Evolutionary conservation across 2,113 vertebrate species (phyloP).

Genomic region (Trinectes maculatus): DNA sequence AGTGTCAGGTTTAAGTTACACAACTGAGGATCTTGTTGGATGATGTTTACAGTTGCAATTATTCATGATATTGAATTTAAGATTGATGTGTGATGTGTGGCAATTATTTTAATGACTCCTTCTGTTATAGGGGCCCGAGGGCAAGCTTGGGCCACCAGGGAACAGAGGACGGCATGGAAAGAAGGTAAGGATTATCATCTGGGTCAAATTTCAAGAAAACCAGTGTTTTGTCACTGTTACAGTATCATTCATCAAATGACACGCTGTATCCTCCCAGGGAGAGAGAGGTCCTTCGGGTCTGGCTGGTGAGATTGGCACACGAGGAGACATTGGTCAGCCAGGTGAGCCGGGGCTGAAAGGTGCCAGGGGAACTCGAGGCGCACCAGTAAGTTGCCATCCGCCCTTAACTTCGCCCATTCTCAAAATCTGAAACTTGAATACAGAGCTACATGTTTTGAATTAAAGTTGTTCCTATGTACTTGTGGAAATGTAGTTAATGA

Average conservation of each 20-base stretch:
- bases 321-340: conserved; percentile 83
- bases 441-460: not conserved
- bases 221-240: not conserved
- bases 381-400: conserved; percentile 82
- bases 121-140: conserved; percentile 89
- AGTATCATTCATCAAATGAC: not conserved
- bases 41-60: not conserved
- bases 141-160: conserved; percentile 87
- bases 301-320: conserved; percentile 85
- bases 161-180: conserved; percentile 90
- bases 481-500: not conserved
- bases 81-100: not conserved
- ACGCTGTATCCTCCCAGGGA: conserved; percentile 82
- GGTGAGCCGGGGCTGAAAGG: conserved; percentile 91
- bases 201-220: not conserved
- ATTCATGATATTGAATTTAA: not conserved
- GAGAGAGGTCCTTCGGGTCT: conserved; percentile 88
- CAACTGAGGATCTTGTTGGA: not conserved
- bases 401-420: not conserved
- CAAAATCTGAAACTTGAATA: not conserved
- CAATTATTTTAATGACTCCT: not conserved
- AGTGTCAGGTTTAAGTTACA: not conserved
- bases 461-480: not conserved
- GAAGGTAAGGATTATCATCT: conserved; percentile 83
- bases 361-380: conserved; percentile 91